Percentiles rank a stretch among this genome's conserved stretches.
Conservation (phyloP, 37 sponge, comb jelly and placozoan genomes). For the Diacarnus erythraeanus region DNA sequence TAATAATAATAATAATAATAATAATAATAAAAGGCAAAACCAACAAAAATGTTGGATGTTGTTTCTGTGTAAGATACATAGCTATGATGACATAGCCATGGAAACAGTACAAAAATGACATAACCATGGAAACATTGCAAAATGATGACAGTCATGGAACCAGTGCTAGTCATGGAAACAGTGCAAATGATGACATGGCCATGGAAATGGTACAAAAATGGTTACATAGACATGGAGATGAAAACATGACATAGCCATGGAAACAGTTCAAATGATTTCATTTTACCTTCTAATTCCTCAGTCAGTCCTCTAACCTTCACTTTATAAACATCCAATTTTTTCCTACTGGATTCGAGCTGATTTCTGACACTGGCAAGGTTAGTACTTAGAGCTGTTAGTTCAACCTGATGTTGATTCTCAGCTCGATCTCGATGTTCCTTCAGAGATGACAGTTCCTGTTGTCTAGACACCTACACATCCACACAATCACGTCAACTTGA, state of each 20-base stretch:
- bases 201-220: too few species aligned
- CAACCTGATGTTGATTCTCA: conserved; percentile 36
- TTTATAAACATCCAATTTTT: conserved; percentile 24
- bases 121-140: neutral
- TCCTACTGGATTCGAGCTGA: conserved; percentile 49
- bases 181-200: too few species aligned
- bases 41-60: neutral
- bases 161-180: too few species aligned
- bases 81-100: neutral
- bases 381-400: conserved; percentile 44
- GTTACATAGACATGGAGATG: too few species aligned
- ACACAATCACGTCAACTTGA: neutral
- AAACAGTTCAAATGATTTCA: too few species aligned
- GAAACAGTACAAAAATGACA: neutral
- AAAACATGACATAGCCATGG: too few species aligned
- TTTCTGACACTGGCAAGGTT: conserved; percentile 62
- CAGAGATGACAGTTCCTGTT: neutral
- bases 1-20: neutral
- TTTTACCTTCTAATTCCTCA: conserved; percentile 10
- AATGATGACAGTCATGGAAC: too few species aligned
- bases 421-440: neutral
- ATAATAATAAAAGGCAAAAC: neutral
- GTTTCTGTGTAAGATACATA: too few species aligned
- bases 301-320: neutral
- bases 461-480: neutral